A percentile compares a stretch with the other conserved stretches of the same genome.
phyloP scores from a whole-genome alignment of 2,797 vertebrate species.

The Parotocinclus haroldoi region DNA sequence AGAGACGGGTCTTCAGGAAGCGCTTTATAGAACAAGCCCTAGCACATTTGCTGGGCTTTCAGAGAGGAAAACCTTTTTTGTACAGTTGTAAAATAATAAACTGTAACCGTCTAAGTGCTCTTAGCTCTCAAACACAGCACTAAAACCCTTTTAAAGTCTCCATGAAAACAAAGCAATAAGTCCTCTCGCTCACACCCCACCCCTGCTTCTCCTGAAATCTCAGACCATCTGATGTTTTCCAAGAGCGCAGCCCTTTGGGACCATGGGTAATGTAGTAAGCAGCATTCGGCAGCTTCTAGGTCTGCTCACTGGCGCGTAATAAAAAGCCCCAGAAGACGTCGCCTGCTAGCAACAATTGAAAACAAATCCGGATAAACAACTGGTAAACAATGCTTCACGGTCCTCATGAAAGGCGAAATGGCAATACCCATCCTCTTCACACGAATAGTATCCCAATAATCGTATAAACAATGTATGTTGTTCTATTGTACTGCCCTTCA shows the following conservation, averaged over 20 bases:
- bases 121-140: neutral
- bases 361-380: constrained; percentile 56
- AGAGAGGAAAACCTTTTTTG: too few relatives aligned
- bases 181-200: constrained; percentile 10
- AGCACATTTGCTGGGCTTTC: too few relatives aligned
- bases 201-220: constrained; percentile 31
- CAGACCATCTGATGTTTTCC: constrained; percentile 64
- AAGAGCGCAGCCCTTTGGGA: constrained; percentile 59
- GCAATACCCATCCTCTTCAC: neutral
- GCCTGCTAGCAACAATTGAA: constrained; percentile 46
- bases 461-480: too few relatives aligned
- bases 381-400: constrained; percentile 52
- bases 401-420: constrained; percentile 46
- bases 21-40: too few relatives aligned
- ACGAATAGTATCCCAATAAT: neutral
- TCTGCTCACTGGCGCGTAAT: constrained; percentile 44
- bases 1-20: too few relatives aligned
- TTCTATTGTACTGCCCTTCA: too few relatives aligned
- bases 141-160: constrained; percentile 1
- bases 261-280: constrained; percentile 61
- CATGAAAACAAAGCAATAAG: constrained; percentile 26
- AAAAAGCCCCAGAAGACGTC: constrained; percentile 57
- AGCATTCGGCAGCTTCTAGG: constrained; percentile 60
- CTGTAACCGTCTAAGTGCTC: neutral
- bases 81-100: too few relatives aligned